Evolutionary conservation across 2,888 invertebrate genomes (phyloP), one percentile per base, ranked within the genome.

Genomic region (Ormyrus nitidulus): DNA sequence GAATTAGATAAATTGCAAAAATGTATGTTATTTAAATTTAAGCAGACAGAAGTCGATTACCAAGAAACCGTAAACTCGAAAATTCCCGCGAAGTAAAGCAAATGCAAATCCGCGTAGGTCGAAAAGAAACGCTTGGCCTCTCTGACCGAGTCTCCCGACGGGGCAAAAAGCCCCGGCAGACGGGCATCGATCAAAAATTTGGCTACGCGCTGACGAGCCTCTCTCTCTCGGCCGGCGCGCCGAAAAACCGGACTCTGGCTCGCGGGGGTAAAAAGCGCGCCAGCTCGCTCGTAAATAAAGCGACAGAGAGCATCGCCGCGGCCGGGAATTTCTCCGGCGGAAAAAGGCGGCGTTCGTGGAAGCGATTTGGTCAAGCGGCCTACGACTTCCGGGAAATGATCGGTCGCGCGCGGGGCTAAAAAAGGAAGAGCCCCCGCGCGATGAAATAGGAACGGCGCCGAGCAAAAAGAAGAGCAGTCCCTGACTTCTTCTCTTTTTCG

Each of bases 311-410:
- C 34, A 34, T 34, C 61, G 69, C 58, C 6, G 54, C 7, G 54
- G 64, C 11, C 11, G 10, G 49, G 13, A 34, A 65, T 71, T 70
- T 70, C 51, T 64, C 56, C 58, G 34, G 54, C 46, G 70, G 72
- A 76, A 76, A 71, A 72, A 66, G 71, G 59, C 10, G 13, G 49
- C 34, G 69, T 85, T 84, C 85, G 81, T 81, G 82, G 84, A 85
- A 86, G 80, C 85, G 85, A 85, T 85, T 84, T 84, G 83, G 79
- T 79, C 82, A 82, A 83, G 82, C 78, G 69, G 77, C 72, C 34
- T 48, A 81, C 82, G 84, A 83, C 84, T 87, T 86, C 86, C 86
- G 85, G 84, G 86, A 85, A 86, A 82, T 69, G 81, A 68, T 34
- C 34, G 64, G 49, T 44, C 44, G n/a, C 2, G 59, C 13, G 13